A percentile compares a stretch with the other conserved stretches of the same genome.
phyloP scores from a whole-genome alignment of 2,113 vertebrate genomes.

The Buteo buteo region DNA sequence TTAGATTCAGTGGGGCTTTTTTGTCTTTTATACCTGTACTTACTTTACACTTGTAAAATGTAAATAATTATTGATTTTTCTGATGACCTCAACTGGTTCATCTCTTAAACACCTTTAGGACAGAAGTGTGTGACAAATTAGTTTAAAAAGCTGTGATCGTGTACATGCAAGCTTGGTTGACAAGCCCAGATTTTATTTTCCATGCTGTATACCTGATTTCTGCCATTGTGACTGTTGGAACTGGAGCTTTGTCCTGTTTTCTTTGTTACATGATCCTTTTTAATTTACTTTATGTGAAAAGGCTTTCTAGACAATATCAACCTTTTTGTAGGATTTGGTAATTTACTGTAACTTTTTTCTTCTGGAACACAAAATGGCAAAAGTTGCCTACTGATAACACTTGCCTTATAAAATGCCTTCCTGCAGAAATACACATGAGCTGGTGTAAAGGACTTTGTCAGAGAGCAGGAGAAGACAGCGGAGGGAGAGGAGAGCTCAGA shows the following conservation, averaged over 20 bases:
- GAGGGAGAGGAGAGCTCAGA: not conserved
- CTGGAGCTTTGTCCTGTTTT: not conserved
- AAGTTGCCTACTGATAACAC: not conserved
- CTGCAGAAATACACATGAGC: not conserved
- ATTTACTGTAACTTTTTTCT: not conserved
- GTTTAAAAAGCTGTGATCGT: not conserved
- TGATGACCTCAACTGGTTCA: not conserved
- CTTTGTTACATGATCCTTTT: not conserved
- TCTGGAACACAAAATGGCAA: not conserved
- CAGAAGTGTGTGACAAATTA: not conserved
- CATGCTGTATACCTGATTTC: not conserved
- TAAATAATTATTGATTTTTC: not conserved
- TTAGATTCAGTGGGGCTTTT: not conserved
- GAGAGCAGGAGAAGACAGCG: accelerated
- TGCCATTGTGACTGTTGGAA: not conserved
- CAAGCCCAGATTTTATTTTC: not conserved
- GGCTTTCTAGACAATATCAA: not conserved
- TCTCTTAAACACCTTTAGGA: not conserved
- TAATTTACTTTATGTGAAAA: not conserved
- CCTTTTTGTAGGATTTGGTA: not conserved
- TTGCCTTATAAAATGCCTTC: not conserved
- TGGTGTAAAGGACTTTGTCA: not conserved
- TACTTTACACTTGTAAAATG: not conserved
- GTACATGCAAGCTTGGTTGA: not conserved
- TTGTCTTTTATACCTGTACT: not conserved